These are phyloP conservation scores for Heliconius erato DNA, from an alignment of 2,888 invertebrate species.

Conservation along the genomic window DNA sequence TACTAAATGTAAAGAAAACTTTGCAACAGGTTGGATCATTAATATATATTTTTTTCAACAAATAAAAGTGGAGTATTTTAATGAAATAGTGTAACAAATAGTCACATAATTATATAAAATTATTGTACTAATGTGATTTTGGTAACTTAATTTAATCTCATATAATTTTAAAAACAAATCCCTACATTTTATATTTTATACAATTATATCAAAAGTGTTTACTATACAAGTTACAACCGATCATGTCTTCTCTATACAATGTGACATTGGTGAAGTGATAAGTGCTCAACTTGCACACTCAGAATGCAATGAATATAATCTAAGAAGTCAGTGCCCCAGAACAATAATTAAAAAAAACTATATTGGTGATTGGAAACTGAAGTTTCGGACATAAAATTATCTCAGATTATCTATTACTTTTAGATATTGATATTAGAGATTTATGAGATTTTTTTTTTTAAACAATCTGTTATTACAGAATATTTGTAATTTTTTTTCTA, in stretches of 20 bases:
- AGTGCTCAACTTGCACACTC: background rate
- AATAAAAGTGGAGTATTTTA: background rate
- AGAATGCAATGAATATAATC: too few relatives aligned
- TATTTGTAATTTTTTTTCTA: too few relatives aligned
- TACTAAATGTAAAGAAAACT: constrained; percentile 74
- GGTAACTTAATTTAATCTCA: background rate
- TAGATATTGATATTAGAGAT: too few relatives aligned
- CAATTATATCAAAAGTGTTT: background rate
- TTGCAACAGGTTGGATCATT: constrained; percentile 64
- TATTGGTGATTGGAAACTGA: too few relatives aligned
- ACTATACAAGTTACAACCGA: background rate
- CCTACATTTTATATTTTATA: background rate
- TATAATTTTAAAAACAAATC: background rate
- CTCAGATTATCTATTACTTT: too few relatives aligned
- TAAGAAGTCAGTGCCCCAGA: too few relatives aligned
- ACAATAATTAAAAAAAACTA: too few relatives aligned
- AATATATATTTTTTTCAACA: background rate
- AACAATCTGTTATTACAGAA: too few relatives aligned
- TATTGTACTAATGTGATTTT: background rate
- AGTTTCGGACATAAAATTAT: too few relatives aligned
- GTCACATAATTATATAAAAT: background rate
- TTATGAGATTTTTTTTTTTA: too few relatives aligned
- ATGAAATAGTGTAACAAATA: background rate
- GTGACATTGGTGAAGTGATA: background rate
- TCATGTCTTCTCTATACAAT: background rate